Evolutionary conservation across 2,113 vertebrate species (phyloP), one percentile per base, ranked within the genome.

Genomic region (Pluvialis apricaria): DNA sequence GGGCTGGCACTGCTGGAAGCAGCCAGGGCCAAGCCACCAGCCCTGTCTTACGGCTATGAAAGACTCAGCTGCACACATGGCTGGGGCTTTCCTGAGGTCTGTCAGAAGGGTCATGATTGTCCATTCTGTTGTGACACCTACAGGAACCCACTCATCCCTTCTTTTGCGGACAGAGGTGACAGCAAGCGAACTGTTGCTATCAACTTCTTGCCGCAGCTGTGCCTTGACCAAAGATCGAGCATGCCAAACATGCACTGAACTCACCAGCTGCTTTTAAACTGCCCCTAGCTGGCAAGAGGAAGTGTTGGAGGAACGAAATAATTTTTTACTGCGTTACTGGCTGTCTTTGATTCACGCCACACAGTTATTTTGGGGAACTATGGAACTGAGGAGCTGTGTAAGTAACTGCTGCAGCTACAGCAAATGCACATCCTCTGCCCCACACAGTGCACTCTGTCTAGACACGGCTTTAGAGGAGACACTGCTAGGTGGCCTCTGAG

Each of bases 371-470:
- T 66, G 3, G 38, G 51, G 29, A 70, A 8, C 62, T 52, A 25
- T 40, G 44, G 29, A 26, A 24, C 34, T 29, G 32, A 88, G 77
- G 15, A 58, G 40, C 58, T 72, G 44, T 11, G 28, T 15, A 15
- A 72, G 73, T 58, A 47, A 5, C 29, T 2, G 5, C 91, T 72
- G 49, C 60, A 62, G 36, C 77, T 54, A 14, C 2, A 3, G 55
- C 20, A 76, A 51, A 55, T 4, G 11, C 25, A 19, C 55, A 8
- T 18, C 17, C 21, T 29, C 36, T 40, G 40, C 36, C 51, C 28
- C 24, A 34, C 38, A 26, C 0, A 0, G 49, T 24, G 25, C 32
- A 25, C 29, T n/a, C 26, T 68, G 29, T 13, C 44, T 49, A 24
- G 61, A 58, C 40, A 5, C 3, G 28, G 81, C 77, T 61, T 83